Evolutionary conservation across 2,888 invertebrate species (phyloP), one percentile per base, ranked within the genome.

Genomic region (Entomobrya multifasciata): DNA sequence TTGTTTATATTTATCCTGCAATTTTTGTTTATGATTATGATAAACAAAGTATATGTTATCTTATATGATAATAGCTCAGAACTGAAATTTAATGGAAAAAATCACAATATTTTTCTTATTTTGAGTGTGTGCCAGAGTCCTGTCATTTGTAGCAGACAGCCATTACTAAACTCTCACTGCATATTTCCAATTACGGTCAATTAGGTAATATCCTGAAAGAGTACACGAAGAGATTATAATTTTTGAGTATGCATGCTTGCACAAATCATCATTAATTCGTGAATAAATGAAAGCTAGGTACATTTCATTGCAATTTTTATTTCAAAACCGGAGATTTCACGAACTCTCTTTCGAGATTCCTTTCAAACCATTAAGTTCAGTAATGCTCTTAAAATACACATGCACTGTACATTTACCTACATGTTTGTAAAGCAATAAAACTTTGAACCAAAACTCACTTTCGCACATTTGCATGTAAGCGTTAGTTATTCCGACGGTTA

Each of bases 181-280:
- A n/a, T n/a, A 55, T 36, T 70, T 13, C 72, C 81, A 81, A 81
- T 81, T 81, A 81, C 57, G 81, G 72, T 72, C 72, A 81, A 81
- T 81, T 81, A 81, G 72, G 30, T 60, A 70, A 65, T n/a, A 67
- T 60, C 60, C 60, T 27, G 60, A 2, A 60, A 60, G 60, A 60
- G n/a, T n/a, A 27, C 60, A 60, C 60, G 60, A 60, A 60, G 13
- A n/a, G n/a, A n/a, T n/a, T n/a, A n/a, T n/a, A n/a, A 27, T 13
- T 60, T 25, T 27, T 60, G 60, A 27, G 25, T 60, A 25, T 11
- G 27, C 60, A n/a, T n/a, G n/a, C n/a, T 60, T 15, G 13, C 15
- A 27, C n/a, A n/a, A 27, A n/a, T n/a, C 8, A 60, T 60, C 55
- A 30, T 55, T 52, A 74, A 25, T 41, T 77, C 76, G 76, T 77